Conservation (phyloP, 2,888 invertebrate genomes). For the Scaptomyza parva region DNA sequence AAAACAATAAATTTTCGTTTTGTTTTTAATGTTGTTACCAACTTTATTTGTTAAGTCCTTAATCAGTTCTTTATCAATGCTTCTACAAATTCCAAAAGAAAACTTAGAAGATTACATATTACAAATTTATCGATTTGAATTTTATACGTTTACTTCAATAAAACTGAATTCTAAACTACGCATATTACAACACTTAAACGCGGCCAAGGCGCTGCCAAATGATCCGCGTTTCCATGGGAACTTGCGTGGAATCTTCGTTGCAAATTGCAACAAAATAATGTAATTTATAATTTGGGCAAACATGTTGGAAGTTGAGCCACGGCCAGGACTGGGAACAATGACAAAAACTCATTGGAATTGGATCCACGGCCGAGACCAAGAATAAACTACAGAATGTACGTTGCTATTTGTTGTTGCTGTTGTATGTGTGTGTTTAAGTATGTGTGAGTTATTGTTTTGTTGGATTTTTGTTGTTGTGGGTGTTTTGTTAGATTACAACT, state of each 20-base stretch:
- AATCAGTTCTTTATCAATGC: slow-evolving; percentile 83
- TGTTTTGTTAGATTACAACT: slow-evolving; percentile 82
- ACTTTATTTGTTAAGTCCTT: slow-evolving; percentile 80
- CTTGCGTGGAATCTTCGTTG: slow-evolving; percentile 24
- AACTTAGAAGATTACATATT: slow-evolving; percentile 73
- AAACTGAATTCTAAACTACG: slow-evolving; percentile 65
- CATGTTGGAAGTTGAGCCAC: slow-evolving; percentile 38
- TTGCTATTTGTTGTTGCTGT: slow-evolving; percentile 63
- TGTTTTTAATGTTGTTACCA: slow-evolving; percentile 79
- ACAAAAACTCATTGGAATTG: slow-evolving; percentile 69
- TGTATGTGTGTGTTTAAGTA: slow-evolving; percentile 45
- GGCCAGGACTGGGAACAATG: slow-evolving; percentile 51
- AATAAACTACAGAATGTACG: slow-evolving; percentile 80
- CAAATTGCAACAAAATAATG: slow-evolving; percentile 47
- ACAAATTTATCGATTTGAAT: slow-evolving; percentile 64
- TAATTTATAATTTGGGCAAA: slow-evolving; percentile 39
- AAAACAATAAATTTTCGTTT: slow-evolving; percentile 9
- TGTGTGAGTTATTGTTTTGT: slow-evolving; percentile 60
- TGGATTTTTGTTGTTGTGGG: slow-evolving; percentile 46
- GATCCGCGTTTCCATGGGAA: slow-evolving; percentile 12
- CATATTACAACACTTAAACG: slow-evolving; percentile 30
- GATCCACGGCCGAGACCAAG: slow-evolving; percentile 46
- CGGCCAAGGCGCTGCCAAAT: slow-evolving; percentile 41
- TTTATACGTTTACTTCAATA: slow-evolving; percentile 66
- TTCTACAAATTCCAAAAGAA: slow-evolving; percentile 77